Conservation (phyloP, 2,113 vertebrate genomes). For the Oceanites oceanicus region DNA sequence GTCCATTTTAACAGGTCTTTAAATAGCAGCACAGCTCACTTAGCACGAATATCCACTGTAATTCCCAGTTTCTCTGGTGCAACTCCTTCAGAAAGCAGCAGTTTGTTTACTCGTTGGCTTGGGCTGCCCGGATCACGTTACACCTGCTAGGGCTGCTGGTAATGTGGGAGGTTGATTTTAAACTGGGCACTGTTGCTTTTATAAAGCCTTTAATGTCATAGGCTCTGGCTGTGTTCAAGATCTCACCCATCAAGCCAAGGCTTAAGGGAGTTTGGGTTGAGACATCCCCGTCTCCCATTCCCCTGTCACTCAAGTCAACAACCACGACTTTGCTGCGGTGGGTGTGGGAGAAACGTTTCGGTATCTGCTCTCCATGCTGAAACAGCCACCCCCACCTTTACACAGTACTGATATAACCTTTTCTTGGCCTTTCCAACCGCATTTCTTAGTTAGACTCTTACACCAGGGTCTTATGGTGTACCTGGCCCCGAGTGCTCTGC, state of each 20-base stretch:
- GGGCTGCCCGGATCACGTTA: constrained; percentile 22
- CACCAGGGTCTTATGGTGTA: rapidly evolving
- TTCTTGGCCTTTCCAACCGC: not conserved
- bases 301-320: not conserved
- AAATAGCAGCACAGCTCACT: not conserved
- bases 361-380: not conserved
- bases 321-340: not conserved
- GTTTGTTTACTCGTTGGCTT: constrained; percentile 33
- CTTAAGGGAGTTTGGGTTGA: constrained; percentile 18
- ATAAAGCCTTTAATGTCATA: constrained; percentile 43
- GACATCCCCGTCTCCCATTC: not conserved
- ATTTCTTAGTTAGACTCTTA: not conserved
- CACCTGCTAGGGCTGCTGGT: constrained; percentile 30
- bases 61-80: not conserved
- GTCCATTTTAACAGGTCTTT: not conserved
- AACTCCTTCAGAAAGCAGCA: not conserved
- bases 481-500: not conserved
- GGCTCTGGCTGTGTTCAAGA: not conserved
- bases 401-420: not conserved
- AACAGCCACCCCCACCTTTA: not conserved
- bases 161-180: constrained; percentile 3
- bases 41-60: not conserved
- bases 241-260: constrained; percentile 19
- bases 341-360: not conserved
- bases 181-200: constrained; percentile 42